Percentiles rank a stretch among this genome's conserved stretches.
Conservation (phyloP, 2,113 vertebrate genomes). For the Zosterops lateralis region DNA sequence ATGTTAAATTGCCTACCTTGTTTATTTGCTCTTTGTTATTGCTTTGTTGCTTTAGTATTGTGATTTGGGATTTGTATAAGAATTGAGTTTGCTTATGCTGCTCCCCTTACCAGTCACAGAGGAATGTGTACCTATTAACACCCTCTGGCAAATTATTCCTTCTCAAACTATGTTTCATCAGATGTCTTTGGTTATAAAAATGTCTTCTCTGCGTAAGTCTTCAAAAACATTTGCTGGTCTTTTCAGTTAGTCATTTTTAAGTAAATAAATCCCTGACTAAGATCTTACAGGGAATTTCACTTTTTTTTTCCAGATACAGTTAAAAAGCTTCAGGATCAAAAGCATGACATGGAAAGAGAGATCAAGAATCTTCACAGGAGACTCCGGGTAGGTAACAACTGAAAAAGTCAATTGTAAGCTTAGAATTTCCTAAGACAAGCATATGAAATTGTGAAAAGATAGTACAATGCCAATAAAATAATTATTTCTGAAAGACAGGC, state of each 20-base stretch:
- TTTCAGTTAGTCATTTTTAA: not conserved
- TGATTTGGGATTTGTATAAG: not conserved
- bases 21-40: not conserved
- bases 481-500: not conserved
- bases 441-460: not conserved
- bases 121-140: not conserved
- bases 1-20: not conserved
- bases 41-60: not conserved
- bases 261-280: not conserved
- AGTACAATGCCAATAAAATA: not conserved
- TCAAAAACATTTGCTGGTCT: not conserved
- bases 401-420: not conserved
- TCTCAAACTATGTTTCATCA: not conserved
- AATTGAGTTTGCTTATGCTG: not conserved
- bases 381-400: conserved; percentile 79
- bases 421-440: not conserved
- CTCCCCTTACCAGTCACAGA: not conserved
- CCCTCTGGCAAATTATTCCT: not conserved
- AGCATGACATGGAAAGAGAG: conserved; percentile 95
- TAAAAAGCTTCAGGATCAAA: conserved; percentile 95
- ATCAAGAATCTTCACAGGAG: conserved; percentile 93
- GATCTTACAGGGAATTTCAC: not conserved
- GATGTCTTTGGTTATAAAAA: not conserved
- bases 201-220: not conserved
- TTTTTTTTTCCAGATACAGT: conserved; percentile 82